Percentiles rank a stretch among this genome's conserved stretches.
Conservation (phyloP, 2,797 vertebrate genomes). For the Labeo calbasu region DNA sequence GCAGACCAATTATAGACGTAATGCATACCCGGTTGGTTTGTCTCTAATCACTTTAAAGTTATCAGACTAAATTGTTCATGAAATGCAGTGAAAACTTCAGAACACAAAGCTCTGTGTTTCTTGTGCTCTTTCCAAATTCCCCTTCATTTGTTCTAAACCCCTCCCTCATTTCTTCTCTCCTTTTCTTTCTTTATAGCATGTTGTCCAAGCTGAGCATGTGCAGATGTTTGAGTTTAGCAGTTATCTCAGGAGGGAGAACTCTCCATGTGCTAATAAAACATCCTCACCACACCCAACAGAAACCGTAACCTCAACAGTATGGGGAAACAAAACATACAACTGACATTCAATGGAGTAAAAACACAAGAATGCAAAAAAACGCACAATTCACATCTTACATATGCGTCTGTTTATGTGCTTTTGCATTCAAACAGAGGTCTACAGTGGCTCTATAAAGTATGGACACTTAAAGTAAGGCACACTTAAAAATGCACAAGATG, state of each 20-base stretch:
- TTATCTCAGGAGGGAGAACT: constrained; percentile 65
- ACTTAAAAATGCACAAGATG: neutral
- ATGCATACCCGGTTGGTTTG: neutral
- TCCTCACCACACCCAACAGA: constrained; percentile 60
- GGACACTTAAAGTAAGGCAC: no score
- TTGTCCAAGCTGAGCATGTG: constrained; percentile 58
- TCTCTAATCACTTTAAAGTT: neutral
- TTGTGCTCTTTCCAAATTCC: constrained; percentile 26
- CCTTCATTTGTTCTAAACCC: constrained; percentile 50
- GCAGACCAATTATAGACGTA: neutral
- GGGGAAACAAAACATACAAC: constrained; percentile 51
- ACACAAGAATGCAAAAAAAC: neutral
- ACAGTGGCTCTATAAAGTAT: neutral
- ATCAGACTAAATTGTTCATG: constrained; percentile 1
- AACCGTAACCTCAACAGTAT: constrained; percentile 56
- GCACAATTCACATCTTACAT: neutral
- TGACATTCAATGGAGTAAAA: constrained; percentile 15
- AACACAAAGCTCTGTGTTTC: constrained; percentile 54
- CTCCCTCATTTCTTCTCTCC: constrained; percentile 47
- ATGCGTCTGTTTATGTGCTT: neutral
- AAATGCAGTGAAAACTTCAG: constrained; percentile 11
- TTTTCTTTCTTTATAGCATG: constrained; percentile 56
- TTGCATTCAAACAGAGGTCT: constrained; percentile 4
- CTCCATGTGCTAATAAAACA: constrained; percentile 74
- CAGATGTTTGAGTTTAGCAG: constrained; percentile 76